phyloP scores from a whole-genome alignment of 1,140 invertebrate species.

The Anadara kagoshimensis region DNA sequence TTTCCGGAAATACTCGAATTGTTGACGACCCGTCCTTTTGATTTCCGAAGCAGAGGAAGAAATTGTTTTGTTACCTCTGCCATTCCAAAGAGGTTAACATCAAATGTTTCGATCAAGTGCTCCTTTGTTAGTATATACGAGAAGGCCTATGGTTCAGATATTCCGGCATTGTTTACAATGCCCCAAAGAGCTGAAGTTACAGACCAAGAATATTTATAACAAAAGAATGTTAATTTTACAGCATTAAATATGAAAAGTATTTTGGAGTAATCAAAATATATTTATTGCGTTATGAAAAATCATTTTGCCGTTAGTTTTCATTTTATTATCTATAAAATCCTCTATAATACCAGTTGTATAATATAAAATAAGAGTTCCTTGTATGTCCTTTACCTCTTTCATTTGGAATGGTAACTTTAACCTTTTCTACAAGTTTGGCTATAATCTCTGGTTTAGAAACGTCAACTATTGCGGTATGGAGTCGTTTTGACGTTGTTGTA shows the following conservation, averaged over 20 bases:
- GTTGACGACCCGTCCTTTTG: constrained; percentile 36
- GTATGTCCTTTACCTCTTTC: no score
- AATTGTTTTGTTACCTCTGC: constrained; percentile 33
- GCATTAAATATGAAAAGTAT: no score
- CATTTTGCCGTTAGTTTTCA: no score
- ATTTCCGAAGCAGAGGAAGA: constrained; percentile 33
- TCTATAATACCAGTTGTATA: no score
- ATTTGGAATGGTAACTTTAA: no score
- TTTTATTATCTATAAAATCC: no score
- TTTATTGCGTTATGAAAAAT: no score
- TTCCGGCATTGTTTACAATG: constrained; percentile 41
- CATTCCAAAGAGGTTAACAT: constrained; percentile 35
- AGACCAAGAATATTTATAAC: not conserved
- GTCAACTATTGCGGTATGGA: constrained; percentile 35
- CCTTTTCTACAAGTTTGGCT: no score
- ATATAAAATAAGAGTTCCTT: no score
- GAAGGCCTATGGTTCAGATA: not conserved
- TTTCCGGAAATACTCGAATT: constrained; percentile 18
- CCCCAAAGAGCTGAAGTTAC: constrained; percentile 33
- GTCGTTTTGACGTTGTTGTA: not conserved
- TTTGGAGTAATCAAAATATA: no score
- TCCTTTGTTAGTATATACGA: constrained; percentile 9
- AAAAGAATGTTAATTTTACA: no score
- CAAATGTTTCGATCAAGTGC: constrained; percentile 9
- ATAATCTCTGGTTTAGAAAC: constrained; percentile 48